Percentiles rank a stretch among this genome's conserved stretches.
Conservation (phyloP, 2,888 invertebrate genomes). For the Lymantria monacha region DNA sequence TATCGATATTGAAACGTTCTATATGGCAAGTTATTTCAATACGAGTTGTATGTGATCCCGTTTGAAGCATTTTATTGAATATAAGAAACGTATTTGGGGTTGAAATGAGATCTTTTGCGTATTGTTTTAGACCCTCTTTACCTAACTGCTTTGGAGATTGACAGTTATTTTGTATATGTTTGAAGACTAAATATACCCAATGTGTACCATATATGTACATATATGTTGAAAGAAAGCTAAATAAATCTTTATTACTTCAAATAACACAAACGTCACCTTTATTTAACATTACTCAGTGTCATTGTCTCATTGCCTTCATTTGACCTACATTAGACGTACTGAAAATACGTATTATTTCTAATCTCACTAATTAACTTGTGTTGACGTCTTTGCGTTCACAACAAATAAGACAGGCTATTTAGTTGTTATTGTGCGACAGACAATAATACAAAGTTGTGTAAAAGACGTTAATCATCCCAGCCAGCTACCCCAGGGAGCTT, state of each 20-base stretch:
- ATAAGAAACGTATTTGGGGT: conserved; percentile 68
- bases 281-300: not conserved
- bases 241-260: conserved; percentile 7
- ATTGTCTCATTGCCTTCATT: conserved; percentile 3
- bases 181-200: conserved; percentile 27
- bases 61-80: conserved; percentile 74
- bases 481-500: conserved; percentile 39
- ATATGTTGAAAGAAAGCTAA: not conserved
- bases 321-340: conserved; percentile 6
- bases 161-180: conserved; percentile 49
- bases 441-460: conserved; percentile 49
- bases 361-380: conserved; percentile 33
- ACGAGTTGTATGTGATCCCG: conserved; percentile 57
- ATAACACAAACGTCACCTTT: not conserved
- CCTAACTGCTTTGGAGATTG: conserved; percentile 54
- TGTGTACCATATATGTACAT: not conserved
- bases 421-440: conserved; percentile 42
- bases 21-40: conserved; percentile 47
- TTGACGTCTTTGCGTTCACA: conserved; percentile 14
- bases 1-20: conserved; percentile 58
- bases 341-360: conserved; percentile 28
- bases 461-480: conserved; percentile 61
- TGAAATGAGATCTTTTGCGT: conserved; percentile 62
- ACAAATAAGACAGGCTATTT: conserved; percentile 40
- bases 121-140: conserved; percentile 62